Percentiles rank a stretch among this genome's conserved stretches.
Conservation (phyloP, 92 coral and sea anemone genomes). For the Chrysogorgia sp. region DNA sequence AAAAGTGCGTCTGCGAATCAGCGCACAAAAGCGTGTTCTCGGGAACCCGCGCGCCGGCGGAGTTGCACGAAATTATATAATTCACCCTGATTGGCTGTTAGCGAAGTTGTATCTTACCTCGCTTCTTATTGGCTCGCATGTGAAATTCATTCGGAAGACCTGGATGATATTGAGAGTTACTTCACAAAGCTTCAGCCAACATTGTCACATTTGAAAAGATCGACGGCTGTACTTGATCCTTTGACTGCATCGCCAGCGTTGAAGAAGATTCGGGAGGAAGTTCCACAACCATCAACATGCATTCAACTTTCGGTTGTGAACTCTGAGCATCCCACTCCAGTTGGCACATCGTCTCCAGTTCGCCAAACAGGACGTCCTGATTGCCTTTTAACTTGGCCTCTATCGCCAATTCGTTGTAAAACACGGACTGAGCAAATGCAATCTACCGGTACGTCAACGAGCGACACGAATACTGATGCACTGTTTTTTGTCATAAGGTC, state of each 20-base stretch:
- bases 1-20: conserved; percentile 18
- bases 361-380: neutral
- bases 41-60: neutral
- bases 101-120: neutral
- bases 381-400: conserved; percentile 5
- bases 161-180: conserved; percentile 6
- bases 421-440: neutral
- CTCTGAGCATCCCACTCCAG: no score
- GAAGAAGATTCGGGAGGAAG: conserved; percentile 20
- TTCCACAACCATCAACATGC: neutral
- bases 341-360: neutral
- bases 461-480: conserved; percentile 22
- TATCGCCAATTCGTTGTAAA: neutral
- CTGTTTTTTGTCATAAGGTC: conserved; percentile 9
- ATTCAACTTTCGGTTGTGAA: no score
- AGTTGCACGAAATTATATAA: neutral
- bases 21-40: conserved; percentile 21
- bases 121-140: conserved; percentile 1
- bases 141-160: neutral
- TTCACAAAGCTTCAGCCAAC: conserved; percentile 8
- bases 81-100: neutral
- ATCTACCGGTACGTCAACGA: conserved; percentile 4
- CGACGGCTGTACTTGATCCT: neutral
- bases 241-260: neutral
- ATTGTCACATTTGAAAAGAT: conserved; percentile 15